A percentile compares a stretch with the other conserved stretches of the same genome.
Conservation (phyloP, 2,797 vertebrate genomes). For the Enteromius radiatus region DNA sequence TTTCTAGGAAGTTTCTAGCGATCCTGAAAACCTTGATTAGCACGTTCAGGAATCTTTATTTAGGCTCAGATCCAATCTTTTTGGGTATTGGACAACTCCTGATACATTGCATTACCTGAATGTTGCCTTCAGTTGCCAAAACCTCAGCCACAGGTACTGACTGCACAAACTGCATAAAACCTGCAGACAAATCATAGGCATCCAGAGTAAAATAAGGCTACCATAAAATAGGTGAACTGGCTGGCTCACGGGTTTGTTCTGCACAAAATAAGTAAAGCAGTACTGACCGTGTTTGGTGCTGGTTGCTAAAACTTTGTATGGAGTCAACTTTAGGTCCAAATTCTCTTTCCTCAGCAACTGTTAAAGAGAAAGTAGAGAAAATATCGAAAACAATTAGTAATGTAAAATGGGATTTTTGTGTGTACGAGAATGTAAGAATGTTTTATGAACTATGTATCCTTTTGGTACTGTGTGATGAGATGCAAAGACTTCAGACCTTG, state of each 20-base stretch:
- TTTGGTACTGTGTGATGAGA: background rate
- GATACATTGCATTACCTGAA: slow-evolving; percentile 79
- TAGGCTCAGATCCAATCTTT: too few relatives aligned
- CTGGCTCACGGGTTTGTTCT: background rate
- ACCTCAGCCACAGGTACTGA: slow-evolving; percentile 98
- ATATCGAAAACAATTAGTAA: background rate
- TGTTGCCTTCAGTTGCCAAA: slow-evolving; percentile 95
- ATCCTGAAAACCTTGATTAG: background rate
- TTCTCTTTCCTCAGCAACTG: slow-evolving; percentile 96
- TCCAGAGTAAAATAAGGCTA: background rate
- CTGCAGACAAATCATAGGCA: slow-evolving; percentile 67
- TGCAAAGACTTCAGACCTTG: slow-evolving; percentile 78
- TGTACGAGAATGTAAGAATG: background rate
- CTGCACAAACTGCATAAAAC: slow-evolving; percentile 99
- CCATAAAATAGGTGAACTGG: background rate
- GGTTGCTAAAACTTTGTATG: slow-evolving; percentile 96
- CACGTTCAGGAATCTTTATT: background rate
- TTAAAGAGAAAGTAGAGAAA: slow-evolving; percentile 8
- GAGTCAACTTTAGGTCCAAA: slow-evolving; percentile 95
- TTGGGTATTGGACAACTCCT: background rate
- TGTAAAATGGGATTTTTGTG: background rate
- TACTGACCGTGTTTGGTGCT: slow-evolving; percentile 95
- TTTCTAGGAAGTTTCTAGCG: background rate
- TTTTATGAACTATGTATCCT: background rate
- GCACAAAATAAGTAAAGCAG: background rate